A percentile compares a stretch with the other conserved stretches of the same genome.
Conservation (phyloP, 92 coral and sea anemone species). For the Galaxea fascicularis region DNA sequence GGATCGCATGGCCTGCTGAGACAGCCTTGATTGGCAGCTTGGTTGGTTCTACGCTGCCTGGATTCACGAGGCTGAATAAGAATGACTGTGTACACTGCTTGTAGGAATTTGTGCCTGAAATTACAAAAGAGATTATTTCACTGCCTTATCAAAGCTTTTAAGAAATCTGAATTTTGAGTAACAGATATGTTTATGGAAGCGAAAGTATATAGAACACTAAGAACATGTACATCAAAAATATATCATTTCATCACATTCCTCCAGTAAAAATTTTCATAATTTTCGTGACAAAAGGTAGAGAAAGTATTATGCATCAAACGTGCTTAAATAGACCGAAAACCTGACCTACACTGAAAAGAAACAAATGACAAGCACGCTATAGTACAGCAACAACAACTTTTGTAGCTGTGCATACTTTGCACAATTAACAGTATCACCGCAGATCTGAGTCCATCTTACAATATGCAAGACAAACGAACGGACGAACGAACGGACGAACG, state of each 20-base stretch:
- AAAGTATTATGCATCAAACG: background rate
- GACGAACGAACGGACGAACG: too few species aligned
- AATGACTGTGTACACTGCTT: slow-evolving; percentile 19
- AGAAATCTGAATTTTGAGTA: too few species aligned
- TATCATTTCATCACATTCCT: background rate
- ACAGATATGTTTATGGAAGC: background rate
- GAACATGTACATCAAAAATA: too few species aligned
- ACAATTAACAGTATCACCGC: background rate
- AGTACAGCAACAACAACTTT: background rate
- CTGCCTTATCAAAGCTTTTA: background rate
- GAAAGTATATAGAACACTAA: too few species aligned
- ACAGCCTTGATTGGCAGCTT: slow-evolving; percentile 21
- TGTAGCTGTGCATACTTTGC: background rate
- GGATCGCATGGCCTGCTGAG: slow-evolving; percentile 28
- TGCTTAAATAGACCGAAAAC: background rate
- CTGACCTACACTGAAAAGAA: background rate
- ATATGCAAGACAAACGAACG: too few species aligned
- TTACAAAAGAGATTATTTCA: background rate
- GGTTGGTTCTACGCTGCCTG: slow-evolving; percentile 33
- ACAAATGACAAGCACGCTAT: background rate
- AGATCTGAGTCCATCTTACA: background rate
- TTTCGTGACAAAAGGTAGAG: background rate
- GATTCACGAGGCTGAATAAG: slow-evolving; percentile 59
- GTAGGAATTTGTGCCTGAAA: slow-evolving; percentile 20
- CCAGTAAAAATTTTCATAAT: background rate